phyloP scores from a whole-genome alignment of 1,140 invertebrate genomes.

The Agrilus planipennis region DNA sequence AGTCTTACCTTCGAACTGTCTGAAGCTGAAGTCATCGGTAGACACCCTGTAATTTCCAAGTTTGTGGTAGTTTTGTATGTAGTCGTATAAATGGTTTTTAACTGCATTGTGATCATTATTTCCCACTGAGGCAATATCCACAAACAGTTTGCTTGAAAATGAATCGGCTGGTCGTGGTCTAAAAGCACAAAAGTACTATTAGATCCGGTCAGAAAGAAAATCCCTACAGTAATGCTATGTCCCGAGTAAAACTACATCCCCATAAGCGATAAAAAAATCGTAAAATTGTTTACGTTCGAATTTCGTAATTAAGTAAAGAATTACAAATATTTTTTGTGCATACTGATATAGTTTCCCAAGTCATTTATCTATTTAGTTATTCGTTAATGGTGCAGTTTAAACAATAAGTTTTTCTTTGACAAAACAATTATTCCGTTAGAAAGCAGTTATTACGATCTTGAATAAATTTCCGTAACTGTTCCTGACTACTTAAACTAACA shows the following conservation, averaged over 20 bases:
- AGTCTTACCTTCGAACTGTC: slow-evolving; percentile 35
- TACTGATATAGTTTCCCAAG: background rate
- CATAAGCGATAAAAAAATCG: too few relatives aligned
- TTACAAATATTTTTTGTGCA: background rate
- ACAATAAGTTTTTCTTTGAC: too few relatives aligned
- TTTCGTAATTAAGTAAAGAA: too few relatives aligned
- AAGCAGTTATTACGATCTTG: too few relatives aligned
- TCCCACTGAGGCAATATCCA: slow-evolving; percentile 38
- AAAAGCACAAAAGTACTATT: slow-evolving; percentile 8
- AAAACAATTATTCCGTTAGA: too few relatives aligned
- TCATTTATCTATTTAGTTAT: too few relatives aligned
- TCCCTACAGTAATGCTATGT: too few relatives aligned
- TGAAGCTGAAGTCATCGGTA: slow-evolving; percentile 37
- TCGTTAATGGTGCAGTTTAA: too few relatives aligned
- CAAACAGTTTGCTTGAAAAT: slow-evolving; percentile 25
- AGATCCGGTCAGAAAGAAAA: background rate
- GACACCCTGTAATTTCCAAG: slow-evolving; percentile 21
- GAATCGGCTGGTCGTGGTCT: slow-evolving; percentile 22
- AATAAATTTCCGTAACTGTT: too few relatives aligned
- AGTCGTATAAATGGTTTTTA: slow-evolving; percentile 28
- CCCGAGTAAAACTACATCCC: too few relatives aligned
- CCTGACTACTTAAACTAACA: too few relatives aligned
- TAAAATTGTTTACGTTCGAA: too few relatives aligned
- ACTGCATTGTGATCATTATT: slow-evolving; percentile 30
- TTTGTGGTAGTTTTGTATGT: slow-evolving; percentile 30